Evolutionary conservation across 2,113 vertebrate species (phyloP), one percentile per base, ranked within the genome.

Genomic region (Seriola aureovittata): DNA sequence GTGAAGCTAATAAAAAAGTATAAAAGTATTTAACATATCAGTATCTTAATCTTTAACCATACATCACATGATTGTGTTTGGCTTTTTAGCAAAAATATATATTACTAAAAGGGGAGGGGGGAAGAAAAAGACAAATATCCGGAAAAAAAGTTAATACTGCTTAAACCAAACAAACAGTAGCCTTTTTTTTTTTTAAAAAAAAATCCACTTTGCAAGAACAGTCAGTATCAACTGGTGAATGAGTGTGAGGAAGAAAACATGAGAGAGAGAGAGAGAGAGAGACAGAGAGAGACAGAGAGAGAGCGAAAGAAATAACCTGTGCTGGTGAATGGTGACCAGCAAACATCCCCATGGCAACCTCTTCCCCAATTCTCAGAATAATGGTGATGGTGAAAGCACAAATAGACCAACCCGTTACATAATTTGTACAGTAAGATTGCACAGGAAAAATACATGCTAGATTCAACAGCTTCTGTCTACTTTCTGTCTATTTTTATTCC

Each of bases 331-430:
- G 68, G 67, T 52, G 16, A 75, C 75, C 54, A 34, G 68, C 32
- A 64, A 78, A 79, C 54, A 85, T 90, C 76, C 67, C 88, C 92
- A 94, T 93, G 89, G 80, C 81, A 93, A 92, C 91, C n/a, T 80
- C 62, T 76, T 19, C 74, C 81, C 58, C 69, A 82, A 50, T 85
- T 81, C 85, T 62, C 29, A 54, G 70, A 81, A 87, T 64, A 48
- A 79, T 55, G 17, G 44, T 36, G 66, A 52, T 46, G 50, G 40
- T 71, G 23, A 74, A 80, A 80, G 68, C 66, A 80, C 50, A 36
- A 82, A 54, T 32, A 29, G 67, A 64, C 19, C 19, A 8, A 46
- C 48, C 46, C 44, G 29, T 80, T 85, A 69, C 29, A 29, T 70
- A 66, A 81, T 75, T 44, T 75, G 60, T 32, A 29, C 14, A 14